Conservation (phyloP, 2,888 invertebrate genomes). For the Oscheius sp. region DNA sequence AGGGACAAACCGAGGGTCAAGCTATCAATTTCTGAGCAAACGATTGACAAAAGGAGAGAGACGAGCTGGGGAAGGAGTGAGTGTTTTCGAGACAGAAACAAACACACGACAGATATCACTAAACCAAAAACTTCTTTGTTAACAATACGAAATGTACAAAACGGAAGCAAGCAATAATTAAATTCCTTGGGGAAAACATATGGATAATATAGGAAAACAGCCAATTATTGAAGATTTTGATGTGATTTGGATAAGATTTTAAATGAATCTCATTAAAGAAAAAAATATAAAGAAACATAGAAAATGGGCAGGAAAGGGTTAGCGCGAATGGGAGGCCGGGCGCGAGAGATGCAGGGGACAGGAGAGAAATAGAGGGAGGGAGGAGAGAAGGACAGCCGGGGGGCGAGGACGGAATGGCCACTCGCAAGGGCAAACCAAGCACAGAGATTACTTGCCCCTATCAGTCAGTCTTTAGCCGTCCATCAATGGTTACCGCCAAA, state of each 20-base stretch:
- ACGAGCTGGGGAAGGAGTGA: too few species aligned
- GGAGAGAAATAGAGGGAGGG: slow-evolving; percentile 6
- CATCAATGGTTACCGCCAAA: neutral
- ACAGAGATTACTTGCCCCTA: neutral
- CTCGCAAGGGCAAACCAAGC: slow-evolving; percentile 11
- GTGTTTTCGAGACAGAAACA: neutral
- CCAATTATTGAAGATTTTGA: too few species aligned
- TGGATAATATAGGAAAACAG: too few species aligned
- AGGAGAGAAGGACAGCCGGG: slow-evolving; percentile 24
- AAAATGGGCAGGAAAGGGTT: slow-evolving; percentile 7
- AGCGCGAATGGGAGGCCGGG: slow-evolving; percentile 30
- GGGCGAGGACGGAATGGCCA: slow-evolving; percentile 7
- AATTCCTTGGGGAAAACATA: too few species aligned
- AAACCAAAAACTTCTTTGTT: neutral
- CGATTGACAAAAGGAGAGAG: too few species aligned
- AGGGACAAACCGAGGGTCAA: too few species aligned
- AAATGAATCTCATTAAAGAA: neutral
- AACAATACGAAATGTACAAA: neutral
- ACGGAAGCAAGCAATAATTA: neutral
- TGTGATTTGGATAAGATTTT: too few species aligned
- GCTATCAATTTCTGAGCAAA: too few species aligned
- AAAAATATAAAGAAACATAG: neutral
- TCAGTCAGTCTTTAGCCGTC: slow-evolving; percentile 1
- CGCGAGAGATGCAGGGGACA: slow-evolving; percentile 21
- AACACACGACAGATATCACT: neutral